Conservation (phyloP, 2,113 vertebrate genomes). For the Rhinolophus ferrumequinum region DNA sequence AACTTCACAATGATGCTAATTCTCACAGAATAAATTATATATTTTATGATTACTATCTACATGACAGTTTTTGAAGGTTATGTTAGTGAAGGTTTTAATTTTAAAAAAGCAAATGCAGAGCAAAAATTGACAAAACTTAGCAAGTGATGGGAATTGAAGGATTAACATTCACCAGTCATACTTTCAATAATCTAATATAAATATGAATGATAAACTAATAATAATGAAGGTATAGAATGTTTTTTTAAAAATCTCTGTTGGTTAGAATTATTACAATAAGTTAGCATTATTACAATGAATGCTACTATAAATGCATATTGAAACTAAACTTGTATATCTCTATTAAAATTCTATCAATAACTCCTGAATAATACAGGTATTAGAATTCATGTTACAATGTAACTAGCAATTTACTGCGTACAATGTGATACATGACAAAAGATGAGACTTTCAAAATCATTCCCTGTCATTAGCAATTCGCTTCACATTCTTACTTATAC, state of each 20-base stretch:
- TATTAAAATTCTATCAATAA: slow-evolving; percentile 66
- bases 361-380: slow-evolving; percentile 72
- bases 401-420: slow-evolving; percentile 76
- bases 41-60: slow-evolving; percentile 41
- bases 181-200: background rate
- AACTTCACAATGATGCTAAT: background rate
- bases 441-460: slow-evolving; percentile 69
- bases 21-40: slow-evolving; percentile 55
- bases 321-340: slow-evolving; percentile 49
- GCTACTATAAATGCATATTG: background rate
- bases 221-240: background rate
- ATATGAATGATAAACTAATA: background rate
- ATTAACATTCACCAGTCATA: background rate
- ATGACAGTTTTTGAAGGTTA: background rate
- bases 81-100: background rate
- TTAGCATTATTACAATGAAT: slow-evolving; percentile 44
- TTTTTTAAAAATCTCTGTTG: background rate
- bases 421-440: slow-evolving; percentile 76
- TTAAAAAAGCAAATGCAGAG: background rate
- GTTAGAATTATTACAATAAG: slow-evolving; percentile 36
- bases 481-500: slow-evolving; percentile 71
- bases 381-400: slow-evolving; percentile 64
- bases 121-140: background rate
- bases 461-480: slow-evolving; percentile 71
- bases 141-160: background rate